Conservation (phyloP, 1,140 invertebrate species). For the Hyles vespertilio region DNA sequence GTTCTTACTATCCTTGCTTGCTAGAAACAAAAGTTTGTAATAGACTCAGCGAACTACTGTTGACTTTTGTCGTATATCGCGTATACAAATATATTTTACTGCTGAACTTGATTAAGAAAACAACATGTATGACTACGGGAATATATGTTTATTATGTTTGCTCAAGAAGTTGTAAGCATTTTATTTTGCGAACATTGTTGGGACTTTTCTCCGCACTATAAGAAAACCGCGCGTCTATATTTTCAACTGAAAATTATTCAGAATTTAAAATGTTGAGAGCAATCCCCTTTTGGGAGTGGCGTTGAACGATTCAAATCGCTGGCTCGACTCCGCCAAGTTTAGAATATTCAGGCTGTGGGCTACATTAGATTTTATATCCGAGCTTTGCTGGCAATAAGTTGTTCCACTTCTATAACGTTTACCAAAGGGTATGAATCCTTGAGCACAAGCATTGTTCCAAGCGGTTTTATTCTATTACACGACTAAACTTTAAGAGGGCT, state of each 20-base stretch:
- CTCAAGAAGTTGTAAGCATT: not conserved
- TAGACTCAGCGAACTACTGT: slow-evolving; percentile 17
- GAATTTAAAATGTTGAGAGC: slow-evolving; percentile 22
- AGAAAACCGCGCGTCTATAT: not conserved
- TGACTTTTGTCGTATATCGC: slow-evolving; percentile 9
- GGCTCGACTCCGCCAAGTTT: slow-evolving; percentile 31
- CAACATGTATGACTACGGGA: too few species aligned
- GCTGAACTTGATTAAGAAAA: too few species aligned
- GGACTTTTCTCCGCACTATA: not conserved
- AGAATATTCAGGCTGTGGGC: slow-evolving; percentile 51
- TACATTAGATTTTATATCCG: slow-evolving; percentile 47
- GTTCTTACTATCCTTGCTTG: slow-evolving; percentile 32
- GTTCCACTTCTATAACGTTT: slow-evolving; percentile 50
- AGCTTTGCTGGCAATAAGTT: slow-evolving; percentile 45
- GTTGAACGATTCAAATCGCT: slow-evolving; percentile 20
- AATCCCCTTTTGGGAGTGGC: slow-evolving; percentile 18
- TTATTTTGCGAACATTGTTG: not conserved
- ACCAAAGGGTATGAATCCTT: slow-evolving; percentile 47
- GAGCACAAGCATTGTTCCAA: slow-evolving; percentile 55
- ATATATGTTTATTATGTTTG: too few species aligned
- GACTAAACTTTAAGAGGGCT: slow-evolving; percentile 66
- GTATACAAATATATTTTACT: slow-evolving; percentile 5
- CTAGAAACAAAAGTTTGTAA: slow-evolving; percentile 20
- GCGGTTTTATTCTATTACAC: slow-evolving; percentile 70
- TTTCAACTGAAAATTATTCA: not conserved